Conservation (phyloP, 2,797 vertebrate species). For the Falco peregrinus region DNA sequence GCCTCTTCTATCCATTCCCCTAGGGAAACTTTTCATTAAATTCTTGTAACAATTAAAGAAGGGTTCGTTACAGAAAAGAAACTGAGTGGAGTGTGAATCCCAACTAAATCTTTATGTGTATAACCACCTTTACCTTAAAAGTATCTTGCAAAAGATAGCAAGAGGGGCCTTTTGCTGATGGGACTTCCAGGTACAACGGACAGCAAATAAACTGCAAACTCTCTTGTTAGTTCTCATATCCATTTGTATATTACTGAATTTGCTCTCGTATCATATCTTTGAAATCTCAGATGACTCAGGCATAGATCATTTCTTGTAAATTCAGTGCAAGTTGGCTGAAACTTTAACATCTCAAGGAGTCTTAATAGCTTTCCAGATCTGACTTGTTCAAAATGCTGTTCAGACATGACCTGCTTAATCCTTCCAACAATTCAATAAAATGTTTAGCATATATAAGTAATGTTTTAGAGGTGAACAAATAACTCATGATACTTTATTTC, state of each 20-base stretch:
- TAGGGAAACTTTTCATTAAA: not conserved
- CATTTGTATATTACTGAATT: not conserved
- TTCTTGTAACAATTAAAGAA: not conserved
- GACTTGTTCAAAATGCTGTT: conserved; percentile 52
- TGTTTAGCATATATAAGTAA: conserved; percentile 4
- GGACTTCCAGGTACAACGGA: not conserved
- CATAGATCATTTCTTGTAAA: conserved; percentile 28
- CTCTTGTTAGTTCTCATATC: not conserved
- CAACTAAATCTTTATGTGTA: not conserved
- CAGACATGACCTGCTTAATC: conserved; percentile 46
- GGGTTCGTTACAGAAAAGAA: not conserved
- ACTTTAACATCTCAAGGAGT: conserved; percentile 13
- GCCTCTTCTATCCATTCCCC: not conserved
- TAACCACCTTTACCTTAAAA: not conserved
- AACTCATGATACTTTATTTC: not conserved
- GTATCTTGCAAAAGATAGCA: not conserved
- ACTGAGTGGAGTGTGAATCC: not conserved
- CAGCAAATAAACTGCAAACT: not conserved
- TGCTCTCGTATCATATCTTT: not conserved
- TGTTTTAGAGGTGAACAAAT: conserved; percentile 5
- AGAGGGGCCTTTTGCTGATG: not conserved
- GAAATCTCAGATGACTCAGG: conserved; percentile 40
- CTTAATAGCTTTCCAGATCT: conserved; percentile 52
- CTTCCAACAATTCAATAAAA: conserved; percentile 5
- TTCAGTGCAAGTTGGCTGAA: conserved; percentile 20